These are phyloP conservation scores for Saccostrea cuccullata DNA, from an alignment of 1,140 invertebrate species.

Conservation along the genomic window DNA sequence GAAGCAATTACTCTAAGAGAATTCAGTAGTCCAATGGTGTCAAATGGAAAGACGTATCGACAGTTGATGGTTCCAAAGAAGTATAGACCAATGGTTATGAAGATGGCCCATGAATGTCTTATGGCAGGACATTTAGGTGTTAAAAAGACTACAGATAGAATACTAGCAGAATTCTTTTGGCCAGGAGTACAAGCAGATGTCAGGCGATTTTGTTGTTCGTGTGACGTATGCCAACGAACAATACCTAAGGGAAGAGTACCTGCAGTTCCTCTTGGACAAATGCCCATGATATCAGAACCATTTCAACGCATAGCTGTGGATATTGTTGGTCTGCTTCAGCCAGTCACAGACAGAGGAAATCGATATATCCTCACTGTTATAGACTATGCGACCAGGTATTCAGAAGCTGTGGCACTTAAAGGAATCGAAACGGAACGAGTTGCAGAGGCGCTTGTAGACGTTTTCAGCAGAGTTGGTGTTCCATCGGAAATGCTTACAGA, in stretches of 20 bases:
- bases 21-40: no score
- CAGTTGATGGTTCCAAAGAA: no score
- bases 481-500: slow-evolving; percentile 71
- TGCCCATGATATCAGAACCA: slow-evolving; percentile 55
- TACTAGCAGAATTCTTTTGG: slow-evolving; percentile 34
- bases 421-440: slow-evolving; percentile 54
- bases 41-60: no score
- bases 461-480: slow-evolving; percentile 77
- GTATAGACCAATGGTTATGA: no score
- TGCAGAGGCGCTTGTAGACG: slow-evolving; percentile 56
- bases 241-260: slow-evolving; percentile 51
- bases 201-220: slow-evolving; percentile 55
- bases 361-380: slow-evolving; percentile 57
- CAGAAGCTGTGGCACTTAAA: slow-evolving; percentile 58
- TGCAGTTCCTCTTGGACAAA: slow-evolving; percentile 56
- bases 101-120: not conserved
- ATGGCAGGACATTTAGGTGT: slow-evolving; percentile 33
- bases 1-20: no score
- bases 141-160: slow-evolving; percentile 20
- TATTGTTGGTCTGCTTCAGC: slow-evolving; percentile 55
- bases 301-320: slow-evolving; percentile 63
- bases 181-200: slow-evolving; percentile 48
- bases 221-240: slow-evolving; percentile 60
- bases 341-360: slow-evolving; percentile 52
- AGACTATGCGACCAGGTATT: slow-evolving; percentile 63